These are phyloP conservation scores for Menidia menidia DNA, from an alignment of 2,797 vertebrate genomes.

Conservation along the genomic window DNA sequence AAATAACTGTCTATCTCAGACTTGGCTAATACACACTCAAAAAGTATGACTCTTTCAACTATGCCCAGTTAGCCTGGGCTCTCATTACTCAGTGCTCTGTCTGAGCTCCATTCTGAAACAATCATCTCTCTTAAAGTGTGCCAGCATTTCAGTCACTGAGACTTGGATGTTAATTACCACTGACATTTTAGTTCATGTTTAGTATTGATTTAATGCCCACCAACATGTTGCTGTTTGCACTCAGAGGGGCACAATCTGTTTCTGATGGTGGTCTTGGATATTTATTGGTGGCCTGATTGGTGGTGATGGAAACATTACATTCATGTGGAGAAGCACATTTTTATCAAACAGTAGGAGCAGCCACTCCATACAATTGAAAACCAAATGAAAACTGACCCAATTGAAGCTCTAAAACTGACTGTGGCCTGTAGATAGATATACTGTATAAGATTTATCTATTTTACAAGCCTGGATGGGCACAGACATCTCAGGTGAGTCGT, in stretches of 20 bases:
- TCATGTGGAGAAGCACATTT: background rate
- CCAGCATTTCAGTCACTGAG: slow-evolving; percentile 6
- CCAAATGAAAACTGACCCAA: background rate
- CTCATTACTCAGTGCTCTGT: slow-evolving; percentile 31
- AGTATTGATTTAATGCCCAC: background rate
- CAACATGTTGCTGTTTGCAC: background rate
- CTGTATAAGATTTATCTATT: background rate
- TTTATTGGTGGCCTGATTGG: background rate
- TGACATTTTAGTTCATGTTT: background rate
- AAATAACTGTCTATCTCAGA: background rate
- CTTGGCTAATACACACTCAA: background rate
- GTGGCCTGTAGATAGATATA: background rate
- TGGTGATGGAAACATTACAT: background rate
- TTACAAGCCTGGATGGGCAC: background rate
- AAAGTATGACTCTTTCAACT: slow-evolving; percentile 22
- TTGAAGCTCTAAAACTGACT: background rate
- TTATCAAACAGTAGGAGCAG: background rate
- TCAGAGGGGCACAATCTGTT: background rate
- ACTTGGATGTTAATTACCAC: background rate
- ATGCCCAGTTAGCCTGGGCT: slow-evolving; percentile 6
- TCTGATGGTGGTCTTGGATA: background rate
- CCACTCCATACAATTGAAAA: background rate
- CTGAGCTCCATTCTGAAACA: background rate
- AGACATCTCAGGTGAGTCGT: background rate
- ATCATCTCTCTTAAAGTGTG: slow-evolving; percentile 1